These are phyloP conservation scores for Coilia nasus DNA, from an alignment of 2,797 vertebrate genomes.

Conservation along the genomic window DNA sequence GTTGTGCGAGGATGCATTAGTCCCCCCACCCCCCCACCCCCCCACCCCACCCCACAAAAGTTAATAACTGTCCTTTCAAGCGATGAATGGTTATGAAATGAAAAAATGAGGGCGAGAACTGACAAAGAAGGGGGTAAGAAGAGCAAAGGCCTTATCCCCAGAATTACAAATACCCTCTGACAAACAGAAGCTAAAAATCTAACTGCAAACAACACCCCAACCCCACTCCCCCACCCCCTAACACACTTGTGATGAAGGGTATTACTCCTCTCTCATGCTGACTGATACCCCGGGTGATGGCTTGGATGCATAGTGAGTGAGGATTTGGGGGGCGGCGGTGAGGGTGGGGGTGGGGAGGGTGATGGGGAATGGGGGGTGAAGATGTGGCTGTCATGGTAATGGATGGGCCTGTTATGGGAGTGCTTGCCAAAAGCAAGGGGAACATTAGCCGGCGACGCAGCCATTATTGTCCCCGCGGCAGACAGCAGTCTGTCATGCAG, in stretches of 20 bases:
- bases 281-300: background rate
- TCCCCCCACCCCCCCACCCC: background rate
- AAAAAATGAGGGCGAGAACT: background rate
- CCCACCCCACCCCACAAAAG: background rate
- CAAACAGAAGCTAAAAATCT: background rate
- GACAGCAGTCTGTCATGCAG: constrained; percentile 27
- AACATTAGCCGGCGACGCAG: constrained; percentile 2
- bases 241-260: constrained; percentile 22
- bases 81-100: constrained; percentile 25
- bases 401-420: constrained; percentile 33
- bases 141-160: background rate
- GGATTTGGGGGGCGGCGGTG: background rate
- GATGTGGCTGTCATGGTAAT: constrained; percentile 36
- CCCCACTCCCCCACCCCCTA: background rate
- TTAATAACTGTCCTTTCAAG: constrained; percentile 52
- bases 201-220: background rate
- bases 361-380: background rate
- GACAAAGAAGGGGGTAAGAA: background rate
- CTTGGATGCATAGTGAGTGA: background rate
- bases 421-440: background rate
- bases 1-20: constrained; percentile 54
- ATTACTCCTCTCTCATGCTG: constrained; percentile 26
- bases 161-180: background rate
- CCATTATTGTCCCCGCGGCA: background rate
- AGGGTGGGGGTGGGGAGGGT: background rate